Base-by-base conservation (phyloP, 2,113 vertebrate genomes). In the Scortum barcoo region DNA sequence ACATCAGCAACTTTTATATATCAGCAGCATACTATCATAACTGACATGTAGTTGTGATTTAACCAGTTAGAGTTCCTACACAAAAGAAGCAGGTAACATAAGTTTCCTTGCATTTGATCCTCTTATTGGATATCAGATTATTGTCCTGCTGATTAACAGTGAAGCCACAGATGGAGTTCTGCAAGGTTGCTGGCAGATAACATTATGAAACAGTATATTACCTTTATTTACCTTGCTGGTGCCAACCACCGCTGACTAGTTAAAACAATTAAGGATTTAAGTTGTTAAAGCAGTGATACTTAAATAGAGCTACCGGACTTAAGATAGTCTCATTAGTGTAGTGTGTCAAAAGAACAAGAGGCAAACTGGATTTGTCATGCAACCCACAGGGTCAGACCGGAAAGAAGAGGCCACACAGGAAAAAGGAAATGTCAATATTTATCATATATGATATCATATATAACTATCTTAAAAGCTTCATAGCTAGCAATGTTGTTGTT, bases 81-180 rank as follows among this genome's bases (percentile, higher is more conserved):
- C 22, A 42, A n/a, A 58, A 71, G 17, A 72, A 58, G n/a, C 30
- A 22, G 42, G 22, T 4, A 70, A 71, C 36, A 81, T 44, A 76
- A 61, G 17, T 57, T 78, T 75, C 24, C 62, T 53, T 46, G 24
- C 7, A 7, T 76, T 5, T 63, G n/a, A 86, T 84, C 88, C 65
- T 91, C 66, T 81, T 86, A 84, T 70, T 77, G 72, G 57, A 74
- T 54, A 82, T 86, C 67, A 89, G 85, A 85, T 89, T 85, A 88
- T 84, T 62, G 57, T 56, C 82, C 61, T 70, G 54, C 42, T 86
- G 71, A 84, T 83, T 84, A 83, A 66, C 68, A 67, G 26, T 3
- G 16, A 46, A 60, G 20, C 51, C 57, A 86, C 16, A 73, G 44
- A 75, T 13, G 73, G 2, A 2, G 13, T 42, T 72, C 42, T 68